Conservation (phyloP, 1,140 invertebrate genomes). For the Apis laboriosa region DNA sequence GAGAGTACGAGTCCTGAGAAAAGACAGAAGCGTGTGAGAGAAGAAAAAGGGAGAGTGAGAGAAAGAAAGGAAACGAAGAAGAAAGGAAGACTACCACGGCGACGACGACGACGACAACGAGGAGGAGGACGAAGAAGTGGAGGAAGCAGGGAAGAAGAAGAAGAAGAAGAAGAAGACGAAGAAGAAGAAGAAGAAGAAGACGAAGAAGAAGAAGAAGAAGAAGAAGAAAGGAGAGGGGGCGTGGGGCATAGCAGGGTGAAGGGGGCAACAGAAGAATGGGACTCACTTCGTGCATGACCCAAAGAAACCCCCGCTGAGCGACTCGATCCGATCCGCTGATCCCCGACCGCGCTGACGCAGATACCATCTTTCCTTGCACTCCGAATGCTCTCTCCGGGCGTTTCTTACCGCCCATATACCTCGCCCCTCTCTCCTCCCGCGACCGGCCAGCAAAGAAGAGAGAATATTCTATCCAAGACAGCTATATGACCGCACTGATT, state of each 20-base stretch:
- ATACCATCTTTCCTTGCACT: conserved; percentile 76
- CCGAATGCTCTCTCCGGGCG: conserved; percentile 64
- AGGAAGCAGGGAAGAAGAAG: not conserved
- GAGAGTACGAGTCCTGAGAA: conserved; percentile 33
- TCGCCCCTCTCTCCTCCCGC: conserved; percentile 23
- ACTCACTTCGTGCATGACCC: conserved; percentile 77
- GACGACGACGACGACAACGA: no score
- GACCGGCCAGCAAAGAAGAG: conserved; percentile 29
- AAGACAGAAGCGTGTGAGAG: conserved; percentile 39
- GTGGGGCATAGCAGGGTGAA: conserved; percentile 36
- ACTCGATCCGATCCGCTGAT: conserved; percentile 77
- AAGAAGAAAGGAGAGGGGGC: conserved; percentile 29
- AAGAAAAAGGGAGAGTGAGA: not conserved
- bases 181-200: not conserved
- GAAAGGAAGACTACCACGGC: not conserved
- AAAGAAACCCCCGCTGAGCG: conserved; percentile 76
- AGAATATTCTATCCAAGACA: conserved; percentile 59
- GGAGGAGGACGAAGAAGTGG: not conserved
- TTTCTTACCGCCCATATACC: conserved; percentile 69
- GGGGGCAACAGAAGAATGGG: conserved; percentile 70
- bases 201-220: not conserved
- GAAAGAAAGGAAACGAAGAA: no score
- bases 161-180: not conserved
- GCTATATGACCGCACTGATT: conserved; percentile 70
- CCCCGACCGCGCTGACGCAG: conserved; percentile 76